phyloP scores from a whole-genome alignment of 2,113 vertebrate genomes.

The Leucosticte australis region DNA sequence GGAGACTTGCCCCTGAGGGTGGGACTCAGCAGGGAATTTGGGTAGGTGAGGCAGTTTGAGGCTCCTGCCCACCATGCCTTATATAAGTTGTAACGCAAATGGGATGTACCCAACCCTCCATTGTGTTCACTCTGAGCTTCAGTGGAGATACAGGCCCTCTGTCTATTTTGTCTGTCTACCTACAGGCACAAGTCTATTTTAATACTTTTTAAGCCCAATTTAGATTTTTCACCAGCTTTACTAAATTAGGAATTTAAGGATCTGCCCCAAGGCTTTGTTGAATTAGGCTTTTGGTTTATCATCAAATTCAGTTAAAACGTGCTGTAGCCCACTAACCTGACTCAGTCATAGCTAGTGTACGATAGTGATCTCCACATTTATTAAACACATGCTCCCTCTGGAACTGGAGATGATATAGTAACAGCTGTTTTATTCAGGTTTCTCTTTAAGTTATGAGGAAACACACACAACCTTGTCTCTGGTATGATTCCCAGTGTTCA shows the following conservation, averaged over 20 bases:
- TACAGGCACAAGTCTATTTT: neutral
- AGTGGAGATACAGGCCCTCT: neutral
- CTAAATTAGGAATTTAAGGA: neutral
- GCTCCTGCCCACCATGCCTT: neutral
- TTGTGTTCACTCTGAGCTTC: neutral
- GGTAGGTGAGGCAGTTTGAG: neutral
- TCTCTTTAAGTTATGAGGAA: neutral
- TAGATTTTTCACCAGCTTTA: neutral
- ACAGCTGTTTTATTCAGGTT: neutral
- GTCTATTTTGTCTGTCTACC: neutral
- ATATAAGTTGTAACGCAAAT: neutral
- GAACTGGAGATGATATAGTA: conserved; percentile 38
- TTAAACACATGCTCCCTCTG: conserved; percentile 57
- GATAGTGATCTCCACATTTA: neutral
- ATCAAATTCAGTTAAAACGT: neutral
- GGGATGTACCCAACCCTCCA: neutral
- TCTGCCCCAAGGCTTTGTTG: neutral
- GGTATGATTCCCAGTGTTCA: neutral
- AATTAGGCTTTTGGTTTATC: neutral
- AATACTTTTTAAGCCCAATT: neutral
- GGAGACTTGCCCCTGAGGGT: neutral
- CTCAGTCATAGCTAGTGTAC: neutral
- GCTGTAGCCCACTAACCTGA: neutral
- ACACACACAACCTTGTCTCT: neutral
- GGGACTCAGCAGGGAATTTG: neutral